Conservation (phyloP, 2,113 vertebrate species). For the Arothron firmamentum region DNA sequence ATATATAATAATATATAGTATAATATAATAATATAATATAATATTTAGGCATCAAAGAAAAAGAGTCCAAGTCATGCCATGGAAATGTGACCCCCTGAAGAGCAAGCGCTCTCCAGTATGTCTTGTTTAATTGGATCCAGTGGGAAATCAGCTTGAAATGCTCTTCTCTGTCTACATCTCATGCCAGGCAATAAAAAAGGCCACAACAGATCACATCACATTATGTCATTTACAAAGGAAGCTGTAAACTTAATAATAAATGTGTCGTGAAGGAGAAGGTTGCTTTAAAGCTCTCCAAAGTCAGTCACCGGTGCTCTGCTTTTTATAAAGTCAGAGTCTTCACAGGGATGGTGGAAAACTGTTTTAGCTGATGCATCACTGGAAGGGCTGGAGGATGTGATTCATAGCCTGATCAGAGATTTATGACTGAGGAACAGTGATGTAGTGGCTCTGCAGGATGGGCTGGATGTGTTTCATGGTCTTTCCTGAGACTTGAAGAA, state of each 20-base stretch:
- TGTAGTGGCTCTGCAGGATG: slow-evolving; percentile 25
- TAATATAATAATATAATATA: too few relatives aligned
- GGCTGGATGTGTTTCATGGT: slow-evolving; percentile 11
- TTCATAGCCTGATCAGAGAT: slow-evolving; percentile 30
- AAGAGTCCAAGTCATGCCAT: slow-evolving; percentile 10
- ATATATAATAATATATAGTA: too few relatives aligned
- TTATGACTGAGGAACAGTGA: slow-evolving; percentile 38
- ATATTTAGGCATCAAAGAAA: slow-evolving; percentile 39
- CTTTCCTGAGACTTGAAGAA: slow-evolving; percentile 33
- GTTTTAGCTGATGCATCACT: slow-evolving; percentile 29
- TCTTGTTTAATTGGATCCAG: slow-evolving; percentile 59
- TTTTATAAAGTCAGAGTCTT: slow-evolving; percentile 16
- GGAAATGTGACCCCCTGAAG: slow-evolving; percentile 40
- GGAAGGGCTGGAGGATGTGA: slow-evolving; percentile 18
- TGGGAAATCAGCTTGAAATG: slow-evolving; percentile 57
- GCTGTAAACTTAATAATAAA: slow-evolving; percentile 19
- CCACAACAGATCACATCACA: slow-evolving; percentile 48
- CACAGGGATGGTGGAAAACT: slow-evolving; percentile 6
- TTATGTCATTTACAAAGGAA: slow-evolving; percentile 37
- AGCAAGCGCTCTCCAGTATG: slow-evolving; percentile 31
- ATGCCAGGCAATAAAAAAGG: slow-evolving; percentile 38
- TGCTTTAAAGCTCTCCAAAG: slow-evolving; percentile 7
- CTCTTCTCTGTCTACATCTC: slow-evolving; percentile 36
- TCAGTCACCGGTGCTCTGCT: not conserved
- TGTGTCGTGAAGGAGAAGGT: not conserved